Conservation (phyloP, 2,888 invertebrate genomes). For the Bruchidius siliquastri region DNA sequence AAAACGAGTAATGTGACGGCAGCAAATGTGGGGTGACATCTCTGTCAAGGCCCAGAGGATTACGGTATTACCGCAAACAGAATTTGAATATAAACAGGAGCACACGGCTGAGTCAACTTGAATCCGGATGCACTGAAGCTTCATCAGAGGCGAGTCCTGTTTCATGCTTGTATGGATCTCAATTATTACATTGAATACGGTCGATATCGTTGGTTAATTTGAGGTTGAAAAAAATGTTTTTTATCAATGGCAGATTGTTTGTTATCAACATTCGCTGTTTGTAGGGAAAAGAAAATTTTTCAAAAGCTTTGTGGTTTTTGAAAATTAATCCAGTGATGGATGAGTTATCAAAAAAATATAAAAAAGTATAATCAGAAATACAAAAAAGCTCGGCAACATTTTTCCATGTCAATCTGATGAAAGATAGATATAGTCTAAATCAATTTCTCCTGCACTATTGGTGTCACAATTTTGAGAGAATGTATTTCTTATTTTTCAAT, state of each 20-base stretch:
- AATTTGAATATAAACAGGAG: background rate
- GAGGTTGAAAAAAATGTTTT: background rate
- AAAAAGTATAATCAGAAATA: no score
- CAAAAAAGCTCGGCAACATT: no score
- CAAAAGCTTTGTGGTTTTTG: no score
- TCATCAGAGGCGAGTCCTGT: background rate
- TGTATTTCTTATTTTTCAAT: background rate
- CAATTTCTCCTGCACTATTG: no score
- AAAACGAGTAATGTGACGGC: background rate
- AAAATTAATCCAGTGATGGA: no score
- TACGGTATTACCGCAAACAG: background rate
- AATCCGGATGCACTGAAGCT: background rate
- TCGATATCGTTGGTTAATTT: background rate
- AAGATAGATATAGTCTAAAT: no score
- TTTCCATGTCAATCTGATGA: no score
- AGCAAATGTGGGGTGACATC: background rate
- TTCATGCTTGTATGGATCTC: background rate
- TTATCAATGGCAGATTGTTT: no score
- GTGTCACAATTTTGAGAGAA: no score
- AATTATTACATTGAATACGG: background rate
- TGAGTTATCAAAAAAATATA: no score
- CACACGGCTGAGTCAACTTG: background rate
- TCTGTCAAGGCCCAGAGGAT: background rate
- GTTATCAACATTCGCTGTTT: no score
- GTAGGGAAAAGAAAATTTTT: no score